Evolutionary conservation across 2,888 invertebrate genomes (phyloP).

Genomic region (Lysandra coridon): DNA sequence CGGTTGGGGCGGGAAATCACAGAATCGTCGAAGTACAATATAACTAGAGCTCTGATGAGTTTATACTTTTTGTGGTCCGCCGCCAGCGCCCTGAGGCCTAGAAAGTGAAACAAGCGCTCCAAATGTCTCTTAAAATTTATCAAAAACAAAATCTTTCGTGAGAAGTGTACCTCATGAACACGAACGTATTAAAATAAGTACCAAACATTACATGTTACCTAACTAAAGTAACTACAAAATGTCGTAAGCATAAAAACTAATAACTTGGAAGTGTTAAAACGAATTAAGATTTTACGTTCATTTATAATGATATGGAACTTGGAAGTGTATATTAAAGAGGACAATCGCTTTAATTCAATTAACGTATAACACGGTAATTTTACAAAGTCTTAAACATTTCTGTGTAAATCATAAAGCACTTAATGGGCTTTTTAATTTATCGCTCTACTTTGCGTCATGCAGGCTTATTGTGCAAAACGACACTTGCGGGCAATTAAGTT

Average conservation of each 20-base stretch:
- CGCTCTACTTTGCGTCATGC: slow-evolving; percentile 39
- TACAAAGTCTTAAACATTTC: slow-evolving; percentile 14
- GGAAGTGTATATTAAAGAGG: background rate
- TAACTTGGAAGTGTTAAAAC: background rate
- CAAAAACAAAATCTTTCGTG: background rate
- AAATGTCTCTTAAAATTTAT: slow-evolving; percentile 12
- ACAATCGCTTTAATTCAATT: background rate
- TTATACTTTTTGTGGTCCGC: slow-evolving; percentile 22
- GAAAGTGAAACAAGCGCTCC: slow-evolving; percentile 27
- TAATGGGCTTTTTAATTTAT: slow-evolving; percentile 39
- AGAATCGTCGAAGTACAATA: slow-evolving; percentile 26
- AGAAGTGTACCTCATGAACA: background rate
- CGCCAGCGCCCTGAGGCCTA: slow-evolving; percentile 23
- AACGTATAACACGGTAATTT: background rate
- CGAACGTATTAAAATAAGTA: background rate
- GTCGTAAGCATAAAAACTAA: background rate
- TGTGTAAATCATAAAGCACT: slow-evolving; percentile 41
- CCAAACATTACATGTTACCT: background rate
- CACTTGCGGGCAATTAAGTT: slow-evolving; percentile 24
- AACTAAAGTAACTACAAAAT: background rate
- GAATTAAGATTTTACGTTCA: background rate
- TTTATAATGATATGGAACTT: background rate
- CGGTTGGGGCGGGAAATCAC: slow-evolving; percentile 25
- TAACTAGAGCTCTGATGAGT: slow-evolving; percentile 29
- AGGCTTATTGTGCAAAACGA: slow-evolving; percentile 27